Conservation (phyloP, 1,140 invertebrate genomes). For the Tetragnatha versicolor region DNA sequence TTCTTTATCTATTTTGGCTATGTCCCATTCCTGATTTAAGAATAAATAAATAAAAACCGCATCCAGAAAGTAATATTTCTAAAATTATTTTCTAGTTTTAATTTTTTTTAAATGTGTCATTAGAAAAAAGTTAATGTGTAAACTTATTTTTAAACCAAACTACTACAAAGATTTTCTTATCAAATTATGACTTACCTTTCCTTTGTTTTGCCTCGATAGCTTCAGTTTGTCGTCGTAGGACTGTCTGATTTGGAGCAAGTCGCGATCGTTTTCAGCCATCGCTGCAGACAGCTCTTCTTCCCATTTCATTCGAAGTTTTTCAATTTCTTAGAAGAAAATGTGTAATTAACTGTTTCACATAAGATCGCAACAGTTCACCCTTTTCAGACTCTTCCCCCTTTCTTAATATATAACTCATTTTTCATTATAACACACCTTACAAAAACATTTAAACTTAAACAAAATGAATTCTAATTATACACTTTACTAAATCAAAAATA, state of each 20-base stretch:
- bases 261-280: slow-evolving; percentile 69
- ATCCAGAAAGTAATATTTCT: not conserved
- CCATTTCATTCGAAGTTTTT: slow-evolving; percentile 63
- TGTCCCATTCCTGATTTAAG: slow-evolving; percentile 45
- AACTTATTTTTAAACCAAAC: no score
- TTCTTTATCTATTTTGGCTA: slow-evolving; percentile 63
- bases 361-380: no score
- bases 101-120: not conserved
- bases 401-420: no score
- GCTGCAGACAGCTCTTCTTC: slow-evolving; percentile 68
- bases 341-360: no score
- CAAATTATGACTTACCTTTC: slow-evolving; percentile 38
- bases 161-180: no score
- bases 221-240: slow-evolving; percentile 69
- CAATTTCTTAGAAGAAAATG: slow-evolving; percentile 59
- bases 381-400: no score
- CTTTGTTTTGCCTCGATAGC: slow-evolving; percentile 62
- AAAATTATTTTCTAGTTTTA: not conserved
- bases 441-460: no score
- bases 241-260: slow-evolving; percentile 69
- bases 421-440: no score
- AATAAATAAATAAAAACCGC: not conserved
- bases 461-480: no score
- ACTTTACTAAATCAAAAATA: no score
- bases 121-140: not conserved